Evolutionary conservation across 2,888 invertebrate species (phyloP).

Genomic region (Euproctis similis): DNA sequence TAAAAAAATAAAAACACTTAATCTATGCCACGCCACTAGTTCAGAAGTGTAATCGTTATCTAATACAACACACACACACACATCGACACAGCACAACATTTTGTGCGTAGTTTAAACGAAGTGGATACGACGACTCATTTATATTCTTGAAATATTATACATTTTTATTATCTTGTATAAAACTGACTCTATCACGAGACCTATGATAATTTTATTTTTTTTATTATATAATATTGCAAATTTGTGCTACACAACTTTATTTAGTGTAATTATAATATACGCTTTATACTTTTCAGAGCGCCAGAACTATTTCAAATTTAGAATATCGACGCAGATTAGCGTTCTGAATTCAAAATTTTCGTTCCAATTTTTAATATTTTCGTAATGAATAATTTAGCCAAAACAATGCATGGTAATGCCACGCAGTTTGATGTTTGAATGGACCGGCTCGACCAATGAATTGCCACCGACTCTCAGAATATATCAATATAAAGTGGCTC

Average conservation of each 20-base stretch:
- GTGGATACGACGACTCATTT: slow-evolving; percentile 32
- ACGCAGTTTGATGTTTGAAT: too few species aligned
- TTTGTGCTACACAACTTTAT: slow-evolving; percentile 8
- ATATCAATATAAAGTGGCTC: too few species aligned
- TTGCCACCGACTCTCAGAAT: too few species aligned
- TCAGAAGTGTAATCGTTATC: slow-evolving; percentile 16
- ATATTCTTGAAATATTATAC: slow-evolving; percentile 38
- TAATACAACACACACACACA: slow-evolving; percentile 16
- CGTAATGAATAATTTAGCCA: too few species aligned
- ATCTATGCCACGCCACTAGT: slow-evolving; percentile 35
- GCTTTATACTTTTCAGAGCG: neutral
- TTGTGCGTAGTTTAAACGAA: slow-evolving; percentile 45
- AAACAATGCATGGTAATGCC: too few species aligned
- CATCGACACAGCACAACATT: slow-evolving; percentile 13
- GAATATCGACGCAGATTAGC: too few species aligned
- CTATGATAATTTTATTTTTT: slow-evolving; percentile 6
- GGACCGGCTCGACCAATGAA: too few species aligned
- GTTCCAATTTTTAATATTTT: too few species aligned
- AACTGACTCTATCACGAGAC: slow-evolving; percentile 7
- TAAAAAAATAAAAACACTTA: slow-evolving; percentile 10
- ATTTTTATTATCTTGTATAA: slow-evolving; percentile 24
- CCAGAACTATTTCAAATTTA: neutral
- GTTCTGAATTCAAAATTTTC: too few species aligned
- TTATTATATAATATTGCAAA: too few species aligned
- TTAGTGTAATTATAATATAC: slow-evolving; percentile 1